Conservation (phyloP, 2,888 invertebrate genomes). For the Leptinotarsa haldemani region DNA sequence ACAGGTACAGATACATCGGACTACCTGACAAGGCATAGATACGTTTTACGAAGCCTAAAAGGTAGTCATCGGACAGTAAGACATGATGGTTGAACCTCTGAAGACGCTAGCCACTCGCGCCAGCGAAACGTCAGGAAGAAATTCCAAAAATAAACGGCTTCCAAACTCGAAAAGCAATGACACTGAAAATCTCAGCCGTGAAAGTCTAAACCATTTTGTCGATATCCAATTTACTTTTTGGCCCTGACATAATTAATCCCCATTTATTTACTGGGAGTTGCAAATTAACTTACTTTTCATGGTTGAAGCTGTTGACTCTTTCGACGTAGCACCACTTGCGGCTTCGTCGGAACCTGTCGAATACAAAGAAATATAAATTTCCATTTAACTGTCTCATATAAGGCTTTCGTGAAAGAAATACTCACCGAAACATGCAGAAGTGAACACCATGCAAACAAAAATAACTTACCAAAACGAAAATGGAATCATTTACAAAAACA, state of each 20-base stretch:
- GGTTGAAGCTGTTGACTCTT: constrained; percentile 19
- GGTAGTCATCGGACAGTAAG: too few relatives aligned
- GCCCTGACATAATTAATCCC: neutral
- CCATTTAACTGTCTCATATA: too few relatives aligned
- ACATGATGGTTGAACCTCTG: too few relatives aligned
- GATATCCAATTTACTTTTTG: neutral
- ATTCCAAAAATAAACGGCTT: too few relatives aligned
- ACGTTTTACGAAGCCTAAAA: too few relatives aligned
- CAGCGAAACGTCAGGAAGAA: too few relatives aligned
- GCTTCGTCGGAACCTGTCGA: constrained; percentile 26
- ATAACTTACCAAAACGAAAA: constrained; percentile 34
- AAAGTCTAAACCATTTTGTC: too few relatives aligned
- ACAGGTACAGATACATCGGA: too few relatives aligned
- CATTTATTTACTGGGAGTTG: neutral
- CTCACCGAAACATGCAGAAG: constrained; percentile 47
- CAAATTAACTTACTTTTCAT: constrained; percentile 26
- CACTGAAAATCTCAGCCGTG: too few relatives aligned
- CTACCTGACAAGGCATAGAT: too few relatives aligned
- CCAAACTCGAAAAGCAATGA: too few relatives aligned
- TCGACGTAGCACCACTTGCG: constrained; percentile 4
- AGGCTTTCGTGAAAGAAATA: constrained; percentile 15
- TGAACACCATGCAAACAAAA: constrained; percentile 51
- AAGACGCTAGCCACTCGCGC: too few relatives aligned
- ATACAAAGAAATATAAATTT: neutral
- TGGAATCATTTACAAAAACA: constrained; percentile 9